phyloP scores from a whole-genome alignment of 1,140 invertebrate species.

The Arion vulgaris region DNA sequence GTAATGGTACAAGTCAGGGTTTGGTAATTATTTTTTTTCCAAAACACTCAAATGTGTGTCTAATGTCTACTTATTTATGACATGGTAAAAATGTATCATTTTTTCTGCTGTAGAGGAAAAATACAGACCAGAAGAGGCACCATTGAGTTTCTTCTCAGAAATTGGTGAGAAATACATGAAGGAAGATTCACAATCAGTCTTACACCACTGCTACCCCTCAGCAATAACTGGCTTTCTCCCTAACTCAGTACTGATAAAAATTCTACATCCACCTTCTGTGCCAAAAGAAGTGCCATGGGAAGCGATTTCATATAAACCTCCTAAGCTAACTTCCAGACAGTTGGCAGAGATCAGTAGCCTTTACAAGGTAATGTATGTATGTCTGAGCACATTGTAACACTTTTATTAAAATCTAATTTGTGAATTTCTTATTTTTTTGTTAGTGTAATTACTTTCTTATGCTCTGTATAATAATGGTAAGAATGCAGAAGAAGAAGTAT shows the following conservation, averaged over 20 bases:
- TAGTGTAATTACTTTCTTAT: too few species aligned
- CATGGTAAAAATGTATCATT: too few species aligned
- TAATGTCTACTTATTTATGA: too few species aligned
- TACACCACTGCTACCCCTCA: conserved; percentile 26
- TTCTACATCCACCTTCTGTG: conserved; percentile 59
- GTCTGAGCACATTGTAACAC: too few species aligned
- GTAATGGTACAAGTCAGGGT: too few species aligned
- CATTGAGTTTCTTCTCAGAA: conserved; percentile 64
- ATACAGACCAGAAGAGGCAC: conserved; percentile 57
- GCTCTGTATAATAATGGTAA: too few species aligned
- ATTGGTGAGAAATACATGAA: conserved; percentile 41
- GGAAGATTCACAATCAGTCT: neutral
- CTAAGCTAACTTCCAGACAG: conserved; percentile 57
- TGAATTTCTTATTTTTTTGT: neutral
- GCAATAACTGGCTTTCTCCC: conserved; percentile 36
- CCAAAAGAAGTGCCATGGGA: conserved; percentile 34
- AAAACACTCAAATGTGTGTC: too few species aligned
- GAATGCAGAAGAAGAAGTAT: too few species aligned
- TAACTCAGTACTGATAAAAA: conserved; percentile 46
- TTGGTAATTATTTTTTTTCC: too few species aligned
- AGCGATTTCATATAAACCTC: conserved; percentile 53
- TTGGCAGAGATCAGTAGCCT: conserved; percentile 51
- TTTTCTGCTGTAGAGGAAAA: conserved; percentile 37
- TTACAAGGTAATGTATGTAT: conserved; percentile 16
- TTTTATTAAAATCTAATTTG: too few species aligned